Base-by-base conservation (phyloP, 92 coral and sea anemone species). In the Palythoa grandiflora region DNA sequence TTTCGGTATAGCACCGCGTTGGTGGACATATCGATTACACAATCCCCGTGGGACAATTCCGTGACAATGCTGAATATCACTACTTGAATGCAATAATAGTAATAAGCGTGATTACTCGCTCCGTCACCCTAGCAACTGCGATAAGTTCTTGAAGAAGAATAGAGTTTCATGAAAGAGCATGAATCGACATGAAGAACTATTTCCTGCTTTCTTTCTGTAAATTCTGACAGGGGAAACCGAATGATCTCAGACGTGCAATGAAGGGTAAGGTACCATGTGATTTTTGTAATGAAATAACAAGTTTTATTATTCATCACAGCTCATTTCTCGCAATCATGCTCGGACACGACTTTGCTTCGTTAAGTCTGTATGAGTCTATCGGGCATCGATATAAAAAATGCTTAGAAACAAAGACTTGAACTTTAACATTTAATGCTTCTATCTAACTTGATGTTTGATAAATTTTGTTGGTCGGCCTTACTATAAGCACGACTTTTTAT, bases 121-220 rank as follows among this genome's bases (percentile, higher is more conserved):
- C 17, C 7, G 75, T 76, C 59, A 40, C 80, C 80, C 63, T 76
- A 50, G 80, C 80, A 76, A 76, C 80, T 28, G 28, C 15, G 11
- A 51, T 50, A 51, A 76, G 80, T 76, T 51, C 79, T 50, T 20
- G 65, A 50, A 19, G 61, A 35, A 51, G 48, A 36, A 36, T 76
- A 39, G 80, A 51, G 15, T 51, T 14, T 21, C 19, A 15, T 10
- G 59, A 51, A 51, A 35, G 16, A 12, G 47, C 13, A 36, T 70
- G 28, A 28, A 28, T 28, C 28, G 28, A 28, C 28, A 28, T 28
- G 75, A 70, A 48, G 65, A 21, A 51, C 19, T 63, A 9, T 51
- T 48, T 51, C 13, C 28, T 50, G 21, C 5, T 50, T 76, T 76
- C 80, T 38, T 47, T 51, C 80, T 21, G 6, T 35, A 48, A 51